Evolutionary conservation across 2,797 vertebrate species (phyloP).

Genomic region (Emydoidea blandingii): DNA sequence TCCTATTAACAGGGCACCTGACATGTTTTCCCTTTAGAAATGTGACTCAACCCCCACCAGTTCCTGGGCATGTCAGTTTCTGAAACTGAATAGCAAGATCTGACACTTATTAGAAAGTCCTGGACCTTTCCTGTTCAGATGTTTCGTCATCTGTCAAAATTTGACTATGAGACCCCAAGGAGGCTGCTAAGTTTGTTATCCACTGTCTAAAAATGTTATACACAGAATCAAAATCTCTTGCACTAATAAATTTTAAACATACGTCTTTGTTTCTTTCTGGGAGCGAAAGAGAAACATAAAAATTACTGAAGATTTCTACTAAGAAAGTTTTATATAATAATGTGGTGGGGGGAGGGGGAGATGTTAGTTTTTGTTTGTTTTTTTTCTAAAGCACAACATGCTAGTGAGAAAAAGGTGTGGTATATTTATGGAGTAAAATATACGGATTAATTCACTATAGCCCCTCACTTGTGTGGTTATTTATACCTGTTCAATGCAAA

Average conservation of each 20-base stretch:
- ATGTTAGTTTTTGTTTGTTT: background rate
- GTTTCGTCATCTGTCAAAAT: background rate
- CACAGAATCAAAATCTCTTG: constrained; percentile 22
- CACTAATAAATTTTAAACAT: background rate
- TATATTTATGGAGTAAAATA: background rate
- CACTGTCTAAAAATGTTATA: constrained; percentile 15
- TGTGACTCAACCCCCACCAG: constrained; percentile 25
- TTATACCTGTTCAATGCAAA: background rate
- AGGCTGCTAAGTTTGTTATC: background rate
- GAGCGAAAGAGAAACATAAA: background rate
- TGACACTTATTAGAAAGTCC: constrained; percentile 33
- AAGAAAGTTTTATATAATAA: background rate
- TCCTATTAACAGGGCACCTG: background rate
- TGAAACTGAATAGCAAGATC: constrained; percentile 19
- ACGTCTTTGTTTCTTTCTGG: background rate
- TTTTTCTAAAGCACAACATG: background rate
- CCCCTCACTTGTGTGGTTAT: background rate
- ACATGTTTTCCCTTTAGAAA: constrained; percentile 10
- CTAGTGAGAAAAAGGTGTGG: background rate
- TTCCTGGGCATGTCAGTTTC: background rate
- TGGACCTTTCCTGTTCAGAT: background rate
- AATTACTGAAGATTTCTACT: background rate
- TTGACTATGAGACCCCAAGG: background rate
- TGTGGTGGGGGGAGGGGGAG: background rate
- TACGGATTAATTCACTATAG: background rate